A percentile compares a stretch with the other conserved stretches of the same genome.
phyloP scores from a whole-genome alignment of 2,797 vertebrate genomes.

The Tiaroga cobitis region DNA sequence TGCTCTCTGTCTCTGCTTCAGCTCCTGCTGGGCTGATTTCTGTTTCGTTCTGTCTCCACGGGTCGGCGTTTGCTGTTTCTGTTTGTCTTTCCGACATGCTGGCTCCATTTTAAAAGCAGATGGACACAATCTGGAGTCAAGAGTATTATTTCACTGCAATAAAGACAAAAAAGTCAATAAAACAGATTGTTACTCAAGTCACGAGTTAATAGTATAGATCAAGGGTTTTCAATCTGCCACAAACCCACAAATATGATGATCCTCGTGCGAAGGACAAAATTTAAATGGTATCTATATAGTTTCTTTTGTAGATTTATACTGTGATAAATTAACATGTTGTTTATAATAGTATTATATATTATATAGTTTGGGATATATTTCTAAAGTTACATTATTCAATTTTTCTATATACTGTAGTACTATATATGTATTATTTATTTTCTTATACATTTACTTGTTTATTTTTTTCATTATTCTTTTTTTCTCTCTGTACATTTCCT shows the following conservation, averaged over 20 bases:
- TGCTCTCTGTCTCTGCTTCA: slow-evolving; percentile 91
- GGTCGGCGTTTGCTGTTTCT: slow-evolving; percentile 84
- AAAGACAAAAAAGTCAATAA: background rate
- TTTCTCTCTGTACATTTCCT: background rate
- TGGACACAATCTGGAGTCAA: background rate
- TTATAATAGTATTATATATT: background rate
- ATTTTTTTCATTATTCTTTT: background rate
- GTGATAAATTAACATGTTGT: background rate
- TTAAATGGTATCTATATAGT: too few relatives aligned
- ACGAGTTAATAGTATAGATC: background rate
- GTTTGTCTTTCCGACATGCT: slow-evolving; percentile 84
- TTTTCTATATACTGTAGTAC: background rate
- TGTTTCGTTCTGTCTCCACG: slow-evolving; percentile 87
- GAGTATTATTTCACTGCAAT: background rate
- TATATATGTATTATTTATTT: background rate
- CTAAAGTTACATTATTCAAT: background rate
- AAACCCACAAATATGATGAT: background rate
- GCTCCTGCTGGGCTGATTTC: slow-evolving; percentile 91
- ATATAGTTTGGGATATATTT: background rate
- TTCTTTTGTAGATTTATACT: background rate
- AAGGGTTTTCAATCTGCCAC: background rate
- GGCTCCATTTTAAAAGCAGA: slow-evolving; percentile 80
- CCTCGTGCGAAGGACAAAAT: background rate
- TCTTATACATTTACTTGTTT: too few relatives aligned
- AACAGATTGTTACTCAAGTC: background rate